phyloP scores from a whole-genome alignment of 2,888 invertebrate species.

The Drosophila affinis region DNA sequence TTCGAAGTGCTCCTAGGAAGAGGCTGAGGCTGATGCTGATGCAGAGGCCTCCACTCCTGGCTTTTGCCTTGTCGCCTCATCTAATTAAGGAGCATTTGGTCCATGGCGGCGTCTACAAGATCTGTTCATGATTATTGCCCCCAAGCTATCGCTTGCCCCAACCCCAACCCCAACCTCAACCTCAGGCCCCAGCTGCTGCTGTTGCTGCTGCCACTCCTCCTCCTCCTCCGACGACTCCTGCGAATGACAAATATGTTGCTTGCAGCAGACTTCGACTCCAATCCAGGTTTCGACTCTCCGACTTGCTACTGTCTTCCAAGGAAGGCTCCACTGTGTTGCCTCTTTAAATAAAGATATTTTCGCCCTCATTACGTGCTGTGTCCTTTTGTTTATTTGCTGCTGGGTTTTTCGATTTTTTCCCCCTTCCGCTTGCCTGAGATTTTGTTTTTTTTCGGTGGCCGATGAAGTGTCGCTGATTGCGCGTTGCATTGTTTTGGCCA shows the following conservation, averaged over 20 bases:
- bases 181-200: neutral
- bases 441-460: slow-evolving; percentile 50
- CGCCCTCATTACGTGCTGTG: slow-evolving; percentile 77
- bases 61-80: slow-evolving; percentile 73
- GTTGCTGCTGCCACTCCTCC: slow-evolving; percentile 19
- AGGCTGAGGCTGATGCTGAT: slow-evolving; percentile 25
- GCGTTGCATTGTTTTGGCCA: slow-evolving; percentile 80
- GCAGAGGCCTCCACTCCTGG: slow-evolving; percentile 9
- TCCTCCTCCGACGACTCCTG: slow-evolving; percentile 33
- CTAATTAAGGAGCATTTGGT: slow-evolving; percentile 73
- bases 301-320: slow-evolving; percentile 53
- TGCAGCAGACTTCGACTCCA: slow-evolving; percentile 8
- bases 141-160: slow-evolving; percentile 58
- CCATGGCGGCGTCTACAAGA: slow-evolving; percentile 65
- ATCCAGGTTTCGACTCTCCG: slow-evolving; percentile 1
- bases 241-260: slow-evolving; percentile 76
- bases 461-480: slow-evolving; percentile 82
- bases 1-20: slow-evolving; percentile 47
- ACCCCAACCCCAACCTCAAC: neutral
- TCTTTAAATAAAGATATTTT: slow-evolving; percentile 78
- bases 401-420: slow-evolving; percentile 16
- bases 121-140: slow-evolving; percentile 74
- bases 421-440: slow-evolving; percentile 1
- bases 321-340: slow-evolving; percentile 46
- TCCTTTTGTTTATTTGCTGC: slow-evolving; percentile 71